Base-by-base conservation (phyloP, 2,797 vertebrate species). In the Xenentodon cancila region DNA sequence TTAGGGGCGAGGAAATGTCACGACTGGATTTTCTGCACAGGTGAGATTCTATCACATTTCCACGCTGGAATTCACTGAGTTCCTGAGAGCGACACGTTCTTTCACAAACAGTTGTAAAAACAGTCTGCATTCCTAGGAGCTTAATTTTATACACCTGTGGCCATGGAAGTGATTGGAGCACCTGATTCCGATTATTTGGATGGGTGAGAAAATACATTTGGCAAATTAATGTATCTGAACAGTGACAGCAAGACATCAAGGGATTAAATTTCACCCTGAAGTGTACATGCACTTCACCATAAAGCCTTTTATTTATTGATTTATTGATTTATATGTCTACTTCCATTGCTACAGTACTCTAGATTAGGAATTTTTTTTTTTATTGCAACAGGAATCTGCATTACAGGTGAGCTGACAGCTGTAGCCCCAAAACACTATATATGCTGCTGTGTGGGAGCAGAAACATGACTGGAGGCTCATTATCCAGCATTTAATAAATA, bases 401-500 rank as follows among this genome's bases (percentile, higher is more conserved):
- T 44, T 15, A 17, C 60, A 67, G 65, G 27, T 27, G 9, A 66
- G 44, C 44, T 59, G 64, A 69, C 59, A 73, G 37, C 52, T 3
- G 27, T 18, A 46, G 25, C 45, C 18, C 43, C 3, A 62, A 81
- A 25, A 75, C 68, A 49, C 42, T n/a, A 22, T 50, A 22, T 8
- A 45, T 3, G n/a, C 53, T 48, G 60, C 58, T 58, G 34, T 57
- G n/a, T 32, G 46, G 56, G 54, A 51, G 56, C 27, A 9, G 57
- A 74, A 77, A 60, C 48, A 49, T 49, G 46, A 81, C 71, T 68
- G 52, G 22, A 32, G 64, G 55, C 79, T 81, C 57, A 77, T 84
- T 77, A 87, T 42, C 77, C 40, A 66, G 51, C 60, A 59, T 69
- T 79, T 80, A 50, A 60, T 49, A 64, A 70, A 57, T 59, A 56